Evolutionary conservation across 2,888 invertebrate species (phyloP).

Genomic region (Apantesis nais): DNA sequence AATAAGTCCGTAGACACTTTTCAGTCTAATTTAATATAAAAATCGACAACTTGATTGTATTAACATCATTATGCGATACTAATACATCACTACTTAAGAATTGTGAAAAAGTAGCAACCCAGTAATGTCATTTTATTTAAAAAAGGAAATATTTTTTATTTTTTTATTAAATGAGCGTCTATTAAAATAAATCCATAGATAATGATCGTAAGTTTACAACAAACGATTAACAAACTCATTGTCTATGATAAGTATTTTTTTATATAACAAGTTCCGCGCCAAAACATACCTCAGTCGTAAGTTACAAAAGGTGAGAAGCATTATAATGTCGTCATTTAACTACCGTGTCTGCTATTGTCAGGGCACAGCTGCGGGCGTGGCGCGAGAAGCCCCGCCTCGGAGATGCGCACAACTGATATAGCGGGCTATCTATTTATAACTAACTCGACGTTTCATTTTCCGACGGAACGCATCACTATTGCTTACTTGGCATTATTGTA

Average conservation of each 20-base stretch:
- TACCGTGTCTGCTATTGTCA: slow-evolving; percentile 10
- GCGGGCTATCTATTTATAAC: slow-evolving; percentile 10
- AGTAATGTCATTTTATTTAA: too few relatives aligned
- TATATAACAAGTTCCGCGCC: background rate
- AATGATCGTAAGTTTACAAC: background rate
- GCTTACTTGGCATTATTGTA: slow-evolving; percentile 2
- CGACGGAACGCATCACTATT: slow-evolving; percentile 5
- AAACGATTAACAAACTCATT: background rate
- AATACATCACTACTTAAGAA: too few relatives aligned
- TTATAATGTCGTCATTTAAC: slow-evolving; percentile 8
- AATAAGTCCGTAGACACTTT: too few relatives aligned
- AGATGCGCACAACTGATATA: slow-evolving; percentile 14
- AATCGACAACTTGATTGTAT: too few relatives aligned
- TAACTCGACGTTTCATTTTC: background rate
- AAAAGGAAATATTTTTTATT: too few relatives aligned
- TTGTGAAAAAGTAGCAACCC: too few relatives aligned
- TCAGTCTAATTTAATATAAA: too few relatives aligned
- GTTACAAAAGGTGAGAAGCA: background rate
- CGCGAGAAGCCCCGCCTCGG: slow-evolving; percentile 16
- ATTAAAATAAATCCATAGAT: background rate
- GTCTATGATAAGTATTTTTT: background rate
- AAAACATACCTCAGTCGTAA: background rate
- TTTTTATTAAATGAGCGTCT: too few relatives aligned
- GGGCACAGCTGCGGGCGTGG: background rate
- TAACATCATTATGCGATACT: too few relatives aligned